These are phyloP conservation scores for Adineta ricciae DNA, from an alignment of 2,888 invertebrate species.

Conservation along the genomic window DNA sequence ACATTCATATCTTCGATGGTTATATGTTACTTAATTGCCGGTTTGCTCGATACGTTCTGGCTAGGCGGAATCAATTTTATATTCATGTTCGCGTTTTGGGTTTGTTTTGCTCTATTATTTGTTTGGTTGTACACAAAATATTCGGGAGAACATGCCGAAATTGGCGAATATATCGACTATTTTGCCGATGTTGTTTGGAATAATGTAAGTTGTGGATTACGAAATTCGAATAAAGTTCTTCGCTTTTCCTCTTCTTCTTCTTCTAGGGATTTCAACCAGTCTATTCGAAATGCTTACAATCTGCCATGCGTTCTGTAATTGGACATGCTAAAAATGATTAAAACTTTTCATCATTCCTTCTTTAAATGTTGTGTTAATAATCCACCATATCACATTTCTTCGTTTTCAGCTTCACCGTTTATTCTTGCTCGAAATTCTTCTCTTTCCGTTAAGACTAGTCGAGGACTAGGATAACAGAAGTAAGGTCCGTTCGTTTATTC, in stretches of 20 bases:
- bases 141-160: conserved; percentile 76
- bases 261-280: background rate
- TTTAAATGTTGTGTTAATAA: background rate
- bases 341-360: background rate
- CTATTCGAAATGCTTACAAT: background rate
- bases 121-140: conserved; percentile 57
- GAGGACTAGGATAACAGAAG: background rate
- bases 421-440: background rate
- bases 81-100: conserved; percentile 42
- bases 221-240: background rate
- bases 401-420: background rate
- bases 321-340: background rate
- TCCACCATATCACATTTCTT: background rate
- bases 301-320: background rate
- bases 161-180: conserved; percentile 76
- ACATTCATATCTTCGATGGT: conserved; percentile 73
- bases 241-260: background rate
- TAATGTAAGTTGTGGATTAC: conserved; percentile 48
- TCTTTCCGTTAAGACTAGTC: background rate
- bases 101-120: conserved; percentile 41
- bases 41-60: conserved; percentile 44
- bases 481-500: no score
- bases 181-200: conserved; percentile 79
- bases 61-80: conserved; percentile 45
- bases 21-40: conserved; percentile 75